Percentiles rank a stretch among this genome's conserved stretches.
Evolutionary conservation across 2,113 vertebrate genomes (phyloP).

Genomic region (Aldabrachelys gigantea): DNA sequence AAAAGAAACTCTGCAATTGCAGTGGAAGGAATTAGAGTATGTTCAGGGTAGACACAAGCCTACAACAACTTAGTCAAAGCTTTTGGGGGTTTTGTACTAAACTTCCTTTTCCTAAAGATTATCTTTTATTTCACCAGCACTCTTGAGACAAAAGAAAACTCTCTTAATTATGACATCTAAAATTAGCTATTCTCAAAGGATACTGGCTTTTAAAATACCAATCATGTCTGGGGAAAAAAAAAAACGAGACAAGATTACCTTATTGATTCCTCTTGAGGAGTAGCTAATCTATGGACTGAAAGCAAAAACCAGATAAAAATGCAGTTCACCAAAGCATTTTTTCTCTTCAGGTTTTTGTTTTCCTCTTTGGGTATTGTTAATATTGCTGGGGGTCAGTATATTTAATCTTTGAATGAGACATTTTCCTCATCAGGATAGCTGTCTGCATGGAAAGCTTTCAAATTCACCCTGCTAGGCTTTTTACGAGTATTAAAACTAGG

Average conservation of each 20-base stretch:
- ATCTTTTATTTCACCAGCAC: background rate
- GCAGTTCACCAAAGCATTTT: background rate
- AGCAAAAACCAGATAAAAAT: background rate
- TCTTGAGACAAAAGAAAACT: background rate
- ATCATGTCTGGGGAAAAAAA: background rate
- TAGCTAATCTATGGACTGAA: slow-evolving; percentile 29
- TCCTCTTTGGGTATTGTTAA: background rate
- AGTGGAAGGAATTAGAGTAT: background rate
- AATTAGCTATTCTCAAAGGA: background rate
- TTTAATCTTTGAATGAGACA: background rate
- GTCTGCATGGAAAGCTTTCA: background rate
- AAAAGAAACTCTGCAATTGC: background rate
- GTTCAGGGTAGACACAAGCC: background rate
- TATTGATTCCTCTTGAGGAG: background rate
- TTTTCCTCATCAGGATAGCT: background rate
- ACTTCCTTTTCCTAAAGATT: background rate
- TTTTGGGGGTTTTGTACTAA: background rate
- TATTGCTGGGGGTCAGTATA: slow-evolving; percentile 2
- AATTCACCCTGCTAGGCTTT: background rate
- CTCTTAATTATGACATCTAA: slow-evolving; percentile 17
- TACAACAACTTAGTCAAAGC: background rate
- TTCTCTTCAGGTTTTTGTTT: slow-evolving; percentile 5
- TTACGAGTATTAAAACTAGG: background rate
- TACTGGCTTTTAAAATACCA: slow-evolving; percentile 23
- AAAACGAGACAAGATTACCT: background rate